Evolutionary conservation across 2,113 vertebrate genomes (phyloP).

Genomic region (Macquaria ambigua): DNA sequence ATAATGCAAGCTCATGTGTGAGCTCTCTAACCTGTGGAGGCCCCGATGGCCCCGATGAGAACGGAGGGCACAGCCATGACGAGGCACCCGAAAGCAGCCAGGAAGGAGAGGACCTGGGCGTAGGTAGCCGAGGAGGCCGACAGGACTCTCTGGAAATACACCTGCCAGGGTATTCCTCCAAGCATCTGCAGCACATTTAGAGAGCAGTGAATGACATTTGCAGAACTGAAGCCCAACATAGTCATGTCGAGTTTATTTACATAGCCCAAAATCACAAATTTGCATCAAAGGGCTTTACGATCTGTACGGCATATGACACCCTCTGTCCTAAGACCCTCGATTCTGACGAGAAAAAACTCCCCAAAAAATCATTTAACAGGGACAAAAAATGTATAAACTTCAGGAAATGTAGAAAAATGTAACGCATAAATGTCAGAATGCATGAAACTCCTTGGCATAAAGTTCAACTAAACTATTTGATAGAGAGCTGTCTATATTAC

Average conservation of each 20-base stretch:
- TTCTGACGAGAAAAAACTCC: not conserved
- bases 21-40: constrained; percentile 92
- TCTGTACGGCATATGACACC: not conserved
- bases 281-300: not conserved
- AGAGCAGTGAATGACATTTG: not conserved
- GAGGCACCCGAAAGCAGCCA: constrained; percentile 96
- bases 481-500: not conserved
- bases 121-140: constrained; percentile 98
- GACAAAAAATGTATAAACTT: too few species aligned
- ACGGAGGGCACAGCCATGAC: constrained; percentile 96
- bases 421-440: not conserved
- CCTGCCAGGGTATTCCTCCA: constrained; percentile 98
- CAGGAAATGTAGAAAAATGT: not conserved
- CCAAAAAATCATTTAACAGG: not conserved
- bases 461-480: not conserved
- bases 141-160: constrained; percentile 97
- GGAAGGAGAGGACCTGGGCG: constrained; percentile 96
- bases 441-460: not conserved
- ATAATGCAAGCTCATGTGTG: not conserved
- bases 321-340: not conserved
- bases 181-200: constrained; percentile 86
- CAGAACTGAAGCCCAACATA: not conserved
- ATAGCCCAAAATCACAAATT: not conserved
- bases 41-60: constrained; percentile 96
- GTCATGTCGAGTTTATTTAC: not conserved